phyloP scores from a whole-genome alignment of 2,888 invertebrate species.

The Apodemia zela region DNA sequence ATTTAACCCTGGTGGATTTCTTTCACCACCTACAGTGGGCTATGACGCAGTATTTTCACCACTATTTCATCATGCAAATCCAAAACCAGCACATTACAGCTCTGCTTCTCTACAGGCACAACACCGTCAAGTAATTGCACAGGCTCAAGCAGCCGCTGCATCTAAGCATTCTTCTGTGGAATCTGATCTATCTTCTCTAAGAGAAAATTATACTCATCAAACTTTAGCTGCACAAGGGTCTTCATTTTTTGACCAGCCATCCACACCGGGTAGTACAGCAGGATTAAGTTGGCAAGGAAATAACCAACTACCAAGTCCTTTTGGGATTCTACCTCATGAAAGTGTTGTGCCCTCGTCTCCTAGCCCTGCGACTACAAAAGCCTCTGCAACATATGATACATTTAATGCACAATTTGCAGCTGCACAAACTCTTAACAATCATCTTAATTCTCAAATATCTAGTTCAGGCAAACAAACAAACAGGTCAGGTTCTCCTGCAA shows the following conservation, averaged over 20 bases:
- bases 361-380: slow-evolving; percentile 81
- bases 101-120: slow-evolving; percentile 81
- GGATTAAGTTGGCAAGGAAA: slow-evolving; percentile 88
- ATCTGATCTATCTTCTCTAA: slow-evolving; percentile 76
- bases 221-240: slow-evolving; percentile 79
- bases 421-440: slow-evolving; percentile 82
- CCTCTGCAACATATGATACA: slow-evolving; percentile 82
- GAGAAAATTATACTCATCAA: slow-evolving; percentile 83
- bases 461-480: slow-evolving; percentile 78
- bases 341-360: slow-evolving; percentile 85
- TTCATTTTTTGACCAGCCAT: slow-evolving; percentile 85
- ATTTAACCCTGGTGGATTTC: slow-evolving; percentile 86
- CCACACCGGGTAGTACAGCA: slow-evolving; percentile 69
- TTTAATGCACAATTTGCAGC: slow-evolving; percentile 86
- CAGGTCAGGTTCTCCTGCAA: slow-evolving; percentile 78
- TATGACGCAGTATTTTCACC: slow-evolving; percentile 92
- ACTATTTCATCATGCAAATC: slow-evolving; percentile 88
- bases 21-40: slow-evolving; percentile 87
- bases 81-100: slow-evolving; percentile 87
- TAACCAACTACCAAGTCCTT: slow-evolving; percentile 85
- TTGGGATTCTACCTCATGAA: slow-evolving; percentile 89
- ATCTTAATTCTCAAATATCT: slow-evolving; percentile 83
- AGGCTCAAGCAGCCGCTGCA: slow-evolving; percentile 77
- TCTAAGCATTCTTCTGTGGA: slow-evolving; percentile 79
- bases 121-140: slow-evolving; percentile 84